Evolutionary conservation across 2,113 vertebrate genomes (phyloP), one percentile per base, ranked within the genome.

Genomic region (Mesitornis unicolor): DNA sequence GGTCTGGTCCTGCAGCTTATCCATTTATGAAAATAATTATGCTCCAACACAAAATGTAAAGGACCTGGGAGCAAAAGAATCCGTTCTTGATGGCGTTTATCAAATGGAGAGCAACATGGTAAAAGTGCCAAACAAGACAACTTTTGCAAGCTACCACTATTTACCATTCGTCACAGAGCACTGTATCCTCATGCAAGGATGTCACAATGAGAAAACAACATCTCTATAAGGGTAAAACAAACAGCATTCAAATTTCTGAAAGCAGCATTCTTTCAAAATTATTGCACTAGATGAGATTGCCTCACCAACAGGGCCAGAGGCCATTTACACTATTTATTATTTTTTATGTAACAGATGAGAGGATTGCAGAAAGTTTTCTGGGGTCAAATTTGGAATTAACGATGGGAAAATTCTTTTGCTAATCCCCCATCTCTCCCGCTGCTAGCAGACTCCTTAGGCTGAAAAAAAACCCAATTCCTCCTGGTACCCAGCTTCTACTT

Each of bases 401-500:
- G 82, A 96, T 96, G 94, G 93, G 95, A 95, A 97, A 96, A 97
- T 95, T 94, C 91, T 95, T 94, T 50, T 80, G 82, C 71, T 96
- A 95, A 95, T 95, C 91, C 87, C 53, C 51, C 84, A 88, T 67
- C 67, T 81, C 75, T 91, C 84, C 82, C 87, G 86, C 53, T 93
- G 84, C 87, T 88, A 80, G 67, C 63, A 87, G 68, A 73, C 70
- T 96, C 84, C 70, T 48, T 29, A 91, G 91, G 59, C 82, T 91
- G 92, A 84, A 90, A 63, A 90, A 63, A 84, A 35, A 75, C n/a
- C 1, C 19, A 56, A 48, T 5, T 38, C 91, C 61, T 90, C 61
- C 85, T 59, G 45, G 71, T 96, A 83, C 54, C 54, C 73, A 36
- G 61, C 67, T 83, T 40, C 90, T 50, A 42, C 22, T 92, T 40